Percentiles rank a stretch among this genome's conserved stretches.
Conservation (phyloP, 2,888 invertebrate genomes). For the Noctua fimbriata region DNA sequence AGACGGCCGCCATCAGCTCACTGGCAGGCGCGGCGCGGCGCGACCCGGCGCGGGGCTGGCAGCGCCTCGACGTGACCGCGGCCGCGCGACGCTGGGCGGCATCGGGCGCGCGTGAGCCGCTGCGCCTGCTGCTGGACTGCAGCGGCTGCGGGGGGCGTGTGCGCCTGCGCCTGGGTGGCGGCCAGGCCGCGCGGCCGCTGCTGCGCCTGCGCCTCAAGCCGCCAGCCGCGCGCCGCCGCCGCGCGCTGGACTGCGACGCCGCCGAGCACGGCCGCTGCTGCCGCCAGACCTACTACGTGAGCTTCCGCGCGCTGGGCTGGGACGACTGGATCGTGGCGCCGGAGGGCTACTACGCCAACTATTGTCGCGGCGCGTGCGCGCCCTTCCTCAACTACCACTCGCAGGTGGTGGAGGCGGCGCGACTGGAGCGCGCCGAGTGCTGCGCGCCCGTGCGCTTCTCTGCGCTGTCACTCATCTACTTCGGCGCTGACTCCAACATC, state of each 20-base stretch:
- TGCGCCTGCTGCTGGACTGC: slow-evolving; percentile 95
- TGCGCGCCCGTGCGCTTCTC: slow-evolving; percentile 98
- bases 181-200: slow-evolving; percentile 94
- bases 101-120: slow-evolving; percentile 87
- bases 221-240: slow-evolving; percentile 93
- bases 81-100: slow-evolving; percentile 94
- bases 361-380: slow-evolving; percentile 97
- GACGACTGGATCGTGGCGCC: slow-evolving; percentile 98
- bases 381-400: slow-evolving; percentile 96
- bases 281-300: slow-evolving; percentile 97
- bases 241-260: slow-evolving; percentile 95
- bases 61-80: slow-evolving; percentile 95
- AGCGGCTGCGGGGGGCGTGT: slow-evolving; percentile 94
- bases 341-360: slow-evolving; percentile 97
- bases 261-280: slow-evolving; percentile 91
- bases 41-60: slow-evolving; percentile 93
- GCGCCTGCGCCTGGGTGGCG: slow-evolving; percentile 91
- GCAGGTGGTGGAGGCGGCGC: slow-evolving; percentile 97
- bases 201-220: slow-evolving; percentile 94
- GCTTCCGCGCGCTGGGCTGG: slow-evolving; percentile 97
- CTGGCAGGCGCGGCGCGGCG: slow-evolving; percentile 89
- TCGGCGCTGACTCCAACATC: slow-evolving; percentile 96
- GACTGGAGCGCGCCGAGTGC: slow-evolving; percentile 97
- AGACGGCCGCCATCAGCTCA: slow-evolving; percentile 86
- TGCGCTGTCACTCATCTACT: slow-evolving; percentile 97